phyloP scores from a whole-genome alignment of 2,888 invertebrate genomes.

The Uropetala carovei region DNA sequence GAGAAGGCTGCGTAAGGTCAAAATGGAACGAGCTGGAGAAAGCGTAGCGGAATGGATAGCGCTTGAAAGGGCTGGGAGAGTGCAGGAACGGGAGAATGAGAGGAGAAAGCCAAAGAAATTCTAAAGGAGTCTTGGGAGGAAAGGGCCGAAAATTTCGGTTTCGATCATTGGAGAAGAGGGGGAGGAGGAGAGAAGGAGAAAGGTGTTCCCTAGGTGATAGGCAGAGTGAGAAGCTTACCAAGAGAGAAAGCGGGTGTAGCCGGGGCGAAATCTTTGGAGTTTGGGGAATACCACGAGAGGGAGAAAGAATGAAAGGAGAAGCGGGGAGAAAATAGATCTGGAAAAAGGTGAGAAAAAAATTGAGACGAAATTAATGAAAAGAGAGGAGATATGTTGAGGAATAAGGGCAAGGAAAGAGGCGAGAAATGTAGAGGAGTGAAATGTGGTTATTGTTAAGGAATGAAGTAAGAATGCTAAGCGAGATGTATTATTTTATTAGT shows the following conservation, averaged over 20 bases:
- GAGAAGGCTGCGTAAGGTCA: no score
- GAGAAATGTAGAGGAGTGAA: background rate
- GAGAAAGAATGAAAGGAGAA: background rate
- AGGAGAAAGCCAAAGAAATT: no score
- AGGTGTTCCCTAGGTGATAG: background rate
- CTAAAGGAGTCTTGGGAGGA: no score
- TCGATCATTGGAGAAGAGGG: background rate
- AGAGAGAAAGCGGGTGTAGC: background rate
- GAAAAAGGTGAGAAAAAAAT: slow-evolving; percentile 25
- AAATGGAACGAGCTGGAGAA: no score
- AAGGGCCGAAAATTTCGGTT: background rate
- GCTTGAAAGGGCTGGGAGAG: no score
- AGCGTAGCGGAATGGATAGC: no score
- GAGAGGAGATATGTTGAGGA: background rate
- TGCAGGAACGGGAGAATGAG: no score
- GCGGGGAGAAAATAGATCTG: background rate
- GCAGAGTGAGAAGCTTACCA: background rate
- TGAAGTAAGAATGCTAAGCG: background rate
- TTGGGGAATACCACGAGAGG: background rate
- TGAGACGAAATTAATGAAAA: background rate
- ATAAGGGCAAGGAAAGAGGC: background rate
- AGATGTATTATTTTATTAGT: background rate
- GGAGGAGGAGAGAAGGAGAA: background rate
- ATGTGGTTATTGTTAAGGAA: background rate
- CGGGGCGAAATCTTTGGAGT: background rate